phyloP scores from a whole-genome alignment of 2,113 vertebrate genomes.

The Hypomesus transpacificus region DNA sequence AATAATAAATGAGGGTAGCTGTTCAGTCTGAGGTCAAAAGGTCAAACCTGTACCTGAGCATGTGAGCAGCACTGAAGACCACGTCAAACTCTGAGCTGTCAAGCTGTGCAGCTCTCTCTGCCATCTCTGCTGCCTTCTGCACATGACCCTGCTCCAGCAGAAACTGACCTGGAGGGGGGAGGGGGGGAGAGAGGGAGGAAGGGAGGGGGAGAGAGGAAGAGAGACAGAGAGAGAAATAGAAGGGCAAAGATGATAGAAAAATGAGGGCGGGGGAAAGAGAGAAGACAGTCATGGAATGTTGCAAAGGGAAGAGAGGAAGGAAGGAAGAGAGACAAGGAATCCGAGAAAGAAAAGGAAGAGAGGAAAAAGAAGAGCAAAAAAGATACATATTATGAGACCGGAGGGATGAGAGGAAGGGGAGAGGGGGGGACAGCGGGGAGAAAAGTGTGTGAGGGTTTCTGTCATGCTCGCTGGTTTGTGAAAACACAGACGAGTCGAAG shows the following conservation, averaged over 20 bases:
- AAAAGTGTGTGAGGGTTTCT: conserved; percentile 14
- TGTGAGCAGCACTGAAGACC: conserved; percentile 96
- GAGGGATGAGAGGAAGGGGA: background rate
- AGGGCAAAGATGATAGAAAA: background rate
- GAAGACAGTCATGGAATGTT: no score
- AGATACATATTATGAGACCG: background rate
- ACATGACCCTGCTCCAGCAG: conserved; percentile 89
- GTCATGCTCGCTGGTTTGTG: background rate
- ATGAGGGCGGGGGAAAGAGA: background rate
- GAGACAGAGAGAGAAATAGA: background rate
- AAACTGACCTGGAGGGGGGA: conserved; percentile 82
- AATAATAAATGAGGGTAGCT: background rate
- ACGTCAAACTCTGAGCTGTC: conserved; percentile 90
- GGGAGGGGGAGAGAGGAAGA: background rate
- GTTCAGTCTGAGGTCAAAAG: background rate
- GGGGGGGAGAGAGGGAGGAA: background rate
- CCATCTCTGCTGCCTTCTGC: conserved; percentile 91
- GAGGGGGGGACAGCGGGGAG: background rate
- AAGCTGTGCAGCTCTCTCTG: conserved; percentile 86
- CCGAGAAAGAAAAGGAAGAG: background rate
- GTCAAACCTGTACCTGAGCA: conserved; percentile 83
- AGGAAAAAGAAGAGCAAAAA: background rate
- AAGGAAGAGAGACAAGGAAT: background rate
- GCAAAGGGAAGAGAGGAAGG: no score
- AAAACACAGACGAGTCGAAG: conserved; percentile 15